These are phyloP conservation scores for Dilophus febrilis DNA, from an alignment of 2,888 invertebrate species.

Conservation along the genomic window DNA sequence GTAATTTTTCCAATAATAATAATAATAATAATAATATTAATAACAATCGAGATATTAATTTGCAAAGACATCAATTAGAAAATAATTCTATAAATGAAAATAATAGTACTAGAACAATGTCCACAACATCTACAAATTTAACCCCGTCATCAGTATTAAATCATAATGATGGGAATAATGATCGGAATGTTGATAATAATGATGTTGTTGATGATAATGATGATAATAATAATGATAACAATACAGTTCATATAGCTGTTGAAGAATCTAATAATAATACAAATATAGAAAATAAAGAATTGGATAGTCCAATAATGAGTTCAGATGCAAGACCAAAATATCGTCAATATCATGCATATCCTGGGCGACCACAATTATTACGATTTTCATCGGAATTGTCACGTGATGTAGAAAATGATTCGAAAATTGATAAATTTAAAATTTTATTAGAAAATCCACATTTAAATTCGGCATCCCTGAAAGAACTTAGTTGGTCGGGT, in stretches of 20 bases:
- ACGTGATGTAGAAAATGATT: constrained; percentile 52
- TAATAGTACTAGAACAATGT: neutral
- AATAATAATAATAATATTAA: no score
- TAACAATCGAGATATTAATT: constrained; percentile 15
- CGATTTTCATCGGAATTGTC: constrained; percentile 37
- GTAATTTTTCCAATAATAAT: constrained; percentile 18
- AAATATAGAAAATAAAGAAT: no score
- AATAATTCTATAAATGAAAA: constrained; percentile 1
- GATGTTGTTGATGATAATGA: neutral
- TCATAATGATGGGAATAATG: neutral
- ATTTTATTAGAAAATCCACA: constrained; percentile 56
- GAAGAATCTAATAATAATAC: neutral
- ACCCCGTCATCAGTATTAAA: neutral
- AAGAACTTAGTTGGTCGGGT: constrained; percentile 91
- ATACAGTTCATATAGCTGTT: neutral
- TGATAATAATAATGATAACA: neutral
- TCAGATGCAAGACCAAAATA: constrained; percentile 2
- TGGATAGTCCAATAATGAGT: no score
- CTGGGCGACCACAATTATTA: constrained; percentile 58
- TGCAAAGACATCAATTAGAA: constrained; percentile 9
- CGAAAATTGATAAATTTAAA: constrained; percentile 74
- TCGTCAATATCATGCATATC: constrained; percentile 29
- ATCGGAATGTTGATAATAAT: neutral
- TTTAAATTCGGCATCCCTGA: constrained; percentile 70
- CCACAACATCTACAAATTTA: neutral